Evolutionary conservation across 2,888 invertebrate genomes (phyloP).

Genomic region (Eubasilissa splendida): DNA sequence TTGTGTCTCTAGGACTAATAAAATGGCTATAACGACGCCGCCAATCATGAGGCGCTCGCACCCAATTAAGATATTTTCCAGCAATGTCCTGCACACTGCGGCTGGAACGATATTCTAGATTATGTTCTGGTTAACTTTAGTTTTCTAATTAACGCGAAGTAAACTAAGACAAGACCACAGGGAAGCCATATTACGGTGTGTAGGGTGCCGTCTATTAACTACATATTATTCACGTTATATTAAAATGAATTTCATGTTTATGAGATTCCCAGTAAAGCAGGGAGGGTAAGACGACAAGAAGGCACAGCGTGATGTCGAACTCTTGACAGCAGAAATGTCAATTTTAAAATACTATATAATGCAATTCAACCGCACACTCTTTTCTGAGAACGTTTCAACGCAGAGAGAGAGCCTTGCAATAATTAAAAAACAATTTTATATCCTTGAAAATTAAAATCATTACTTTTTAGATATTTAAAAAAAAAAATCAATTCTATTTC

Average conservation of each 20-base stretch:
- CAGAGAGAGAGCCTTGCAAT: no score
- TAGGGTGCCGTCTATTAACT: neutral
- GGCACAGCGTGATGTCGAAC: slow-evolving; percentile 9
- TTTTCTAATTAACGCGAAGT: slow-evolving; percentile 42
- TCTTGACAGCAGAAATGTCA: neutral
- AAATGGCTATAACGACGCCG: slow-evolving; percentile 24
- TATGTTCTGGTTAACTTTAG: slow-evolving; percentile 36
- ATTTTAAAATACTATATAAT: neutral
- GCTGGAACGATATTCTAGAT: slow-evolving; percentile 1
- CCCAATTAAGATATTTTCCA: slow-evolving; percentile 32
- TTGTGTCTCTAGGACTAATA: slow-evolving; percentile 2
- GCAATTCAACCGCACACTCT: no score
- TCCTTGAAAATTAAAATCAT: no score
- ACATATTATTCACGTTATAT: slow-evolving; percentile 11
- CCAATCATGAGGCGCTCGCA: slow-evolving; percentile 27
- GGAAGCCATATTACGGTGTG: slow-evolving; percentile 29
- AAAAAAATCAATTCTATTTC: no score
- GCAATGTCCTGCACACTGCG: neutral
- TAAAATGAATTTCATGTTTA: slow-evolving; percentile 20
- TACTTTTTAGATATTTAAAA: no score
- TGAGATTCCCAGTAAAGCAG: neutral
- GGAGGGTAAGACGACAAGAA: neutral
- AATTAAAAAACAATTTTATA: no score
- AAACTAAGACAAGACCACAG: slow-evolving; percentile 35
- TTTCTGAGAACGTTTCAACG: no score